Percentiles rank a stretch among this genome's conserved stretches.
Conservation (phyloP, 2,888 invertebrate species). For the Drosophila kanekoi region DNA sequence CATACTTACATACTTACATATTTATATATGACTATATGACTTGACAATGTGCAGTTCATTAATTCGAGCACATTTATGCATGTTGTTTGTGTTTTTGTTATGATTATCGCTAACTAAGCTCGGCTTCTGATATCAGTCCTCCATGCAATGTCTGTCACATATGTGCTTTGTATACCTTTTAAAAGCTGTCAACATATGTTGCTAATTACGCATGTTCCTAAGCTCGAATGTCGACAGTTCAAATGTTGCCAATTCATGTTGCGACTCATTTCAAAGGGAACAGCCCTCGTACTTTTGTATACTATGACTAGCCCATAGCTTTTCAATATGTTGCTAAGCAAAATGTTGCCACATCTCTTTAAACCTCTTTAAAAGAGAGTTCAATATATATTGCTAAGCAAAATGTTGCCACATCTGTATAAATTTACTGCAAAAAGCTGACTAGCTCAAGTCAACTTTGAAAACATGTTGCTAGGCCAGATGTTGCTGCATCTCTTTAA, state of each 20-base stretch:
- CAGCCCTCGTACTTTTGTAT: no score
- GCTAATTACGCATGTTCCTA: slow-evolving; percentile 16
- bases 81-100: slow-evolving; percentile 42
- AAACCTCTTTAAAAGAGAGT: not conserved
- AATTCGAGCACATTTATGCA: slow-evolving; percentile 59
- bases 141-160: slow-evolving; percentile 24
- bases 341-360: slow-evolving; percentile 16
- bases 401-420: slow-evolving; percentile 14
- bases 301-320: not conserved
- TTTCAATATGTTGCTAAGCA: not conserved
- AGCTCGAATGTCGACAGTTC: slow-evolving; percentile 28
- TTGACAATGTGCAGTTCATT: slow-evolving; percentile 72
- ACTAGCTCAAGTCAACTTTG: no score
- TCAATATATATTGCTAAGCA: slow-evolving; percentile 3
- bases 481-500: no score
- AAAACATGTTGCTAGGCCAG: no score
- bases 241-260: slow-evolving; percentile 8
- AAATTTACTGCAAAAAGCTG: no score
- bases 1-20: not conserved
- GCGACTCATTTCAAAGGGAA: not conserved
- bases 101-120: slow-evolving; percentile 25
- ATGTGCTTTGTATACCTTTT: slow-evolving; percentile 6
- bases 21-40: slow-evolving; percentile 3
- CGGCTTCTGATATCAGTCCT: slow-evolving; percentile 14
- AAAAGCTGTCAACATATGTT: slow-evolving; percentile 18